These are phyloP conservation scores for Rhamphomyia laevipes DNA, from an alignment of 2,888 invertebrate genomes.

Conservation along the genomic window DNA sequence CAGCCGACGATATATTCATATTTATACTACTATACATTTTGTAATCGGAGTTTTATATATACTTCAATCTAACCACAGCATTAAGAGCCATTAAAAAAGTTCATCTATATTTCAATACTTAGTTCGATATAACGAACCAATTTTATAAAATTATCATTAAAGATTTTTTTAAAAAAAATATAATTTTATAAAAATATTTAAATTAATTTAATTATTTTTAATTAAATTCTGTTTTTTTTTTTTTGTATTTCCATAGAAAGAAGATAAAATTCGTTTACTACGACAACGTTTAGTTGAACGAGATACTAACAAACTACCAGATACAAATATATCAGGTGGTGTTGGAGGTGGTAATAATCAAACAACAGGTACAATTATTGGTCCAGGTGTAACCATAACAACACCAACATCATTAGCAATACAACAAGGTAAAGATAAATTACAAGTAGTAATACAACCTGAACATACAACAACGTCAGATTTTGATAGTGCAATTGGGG, in stretches of 20 bases:
- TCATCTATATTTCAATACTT: too few relatives aligned
- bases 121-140: too few relatives aligned
- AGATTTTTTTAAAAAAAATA: too few relatives aligned
- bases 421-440: constrained; percentile 17
- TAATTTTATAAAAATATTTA: too few relatives aligned
- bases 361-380: constrained; percentile 13
- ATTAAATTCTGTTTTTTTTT: background rate
- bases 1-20: too few relatives aligned
- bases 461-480: constrained; percentile 54
- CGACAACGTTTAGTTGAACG: constrained; percentile 71
- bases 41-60: too few relatives aligned
- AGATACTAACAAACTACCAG: constrained; percentile 44
- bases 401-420: constrained; percentile 61
- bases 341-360: constrained; percentile 1
- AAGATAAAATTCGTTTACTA: constrained; percentile 73
- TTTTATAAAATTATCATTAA: too few relatives aligned
- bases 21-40: too few relatives aligned
- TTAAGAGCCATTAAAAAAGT: too few relatives aligned
- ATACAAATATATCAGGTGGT: constrained; percentile 24
- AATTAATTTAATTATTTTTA: too few relatives aligned
- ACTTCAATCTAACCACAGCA: too few relatives aligned
- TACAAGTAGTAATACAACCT: constrained; percentile 56
- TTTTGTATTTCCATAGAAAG: constrained; percentile 53
- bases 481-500: constrained; percentile 56
- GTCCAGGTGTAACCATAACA: constrained; percentile 22